Conservation (phyloP, 2,113 vertebrate species). For the Lophotis ruficrista region DNA sequence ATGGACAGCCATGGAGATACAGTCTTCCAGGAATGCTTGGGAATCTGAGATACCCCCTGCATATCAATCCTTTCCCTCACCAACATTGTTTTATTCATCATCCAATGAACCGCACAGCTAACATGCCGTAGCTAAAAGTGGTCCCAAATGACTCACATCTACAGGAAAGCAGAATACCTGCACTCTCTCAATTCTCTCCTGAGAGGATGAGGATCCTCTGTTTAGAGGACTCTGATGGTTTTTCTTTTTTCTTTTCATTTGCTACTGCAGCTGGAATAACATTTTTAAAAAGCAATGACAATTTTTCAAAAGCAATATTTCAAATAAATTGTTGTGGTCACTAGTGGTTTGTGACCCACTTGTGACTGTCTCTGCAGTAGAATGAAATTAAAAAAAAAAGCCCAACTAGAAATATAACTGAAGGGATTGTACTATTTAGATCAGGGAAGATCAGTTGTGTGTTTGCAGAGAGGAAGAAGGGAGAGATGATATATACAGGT, state of each 20-base stretch:
- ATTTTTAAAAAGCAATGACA: background rate
- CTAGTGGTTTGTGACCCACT: conserved; percentile 20
- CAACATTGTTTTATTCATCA: background rate
- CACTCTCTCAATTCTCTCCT: background rate
- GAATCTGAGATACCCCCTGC: background rate
- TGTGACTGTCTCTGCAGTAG: background rate
- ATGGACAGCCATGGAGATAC: background rate
- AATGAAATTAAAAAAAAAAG: background rate
- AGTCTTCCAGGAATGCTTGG: background rate
- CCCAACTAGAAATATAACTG: background rate
- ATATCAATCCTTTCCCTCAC: background rate
- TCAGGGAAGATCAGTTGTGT: background rate
- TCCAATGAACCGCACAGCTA: background rate
- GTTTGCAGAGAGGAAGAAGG: conserved; percentile 3
- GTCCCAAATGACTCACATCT: background rate
- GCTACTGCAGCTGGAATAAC: conserved; percentile 4
- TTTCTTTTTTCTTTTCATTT: background rate
- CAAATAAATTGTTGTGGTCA: conserved; percentile 17
- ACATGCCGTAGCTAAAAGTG: background rate
- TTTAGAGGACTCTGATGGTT: background rate
- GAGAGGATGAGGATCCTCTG: background rate
- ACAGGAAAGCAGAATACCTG: background rate
- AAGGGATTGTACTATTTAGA: background rate
- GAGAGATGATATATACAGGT: conserved; percentile 21
- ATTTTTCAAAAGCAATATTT: conserved; percentile 7